These are phyloP conservation scores for Temnothorax curvispinosus DNA, from an alignment of 1,140 invertebrate genomes.

Conservation along the genomic window DNA sequence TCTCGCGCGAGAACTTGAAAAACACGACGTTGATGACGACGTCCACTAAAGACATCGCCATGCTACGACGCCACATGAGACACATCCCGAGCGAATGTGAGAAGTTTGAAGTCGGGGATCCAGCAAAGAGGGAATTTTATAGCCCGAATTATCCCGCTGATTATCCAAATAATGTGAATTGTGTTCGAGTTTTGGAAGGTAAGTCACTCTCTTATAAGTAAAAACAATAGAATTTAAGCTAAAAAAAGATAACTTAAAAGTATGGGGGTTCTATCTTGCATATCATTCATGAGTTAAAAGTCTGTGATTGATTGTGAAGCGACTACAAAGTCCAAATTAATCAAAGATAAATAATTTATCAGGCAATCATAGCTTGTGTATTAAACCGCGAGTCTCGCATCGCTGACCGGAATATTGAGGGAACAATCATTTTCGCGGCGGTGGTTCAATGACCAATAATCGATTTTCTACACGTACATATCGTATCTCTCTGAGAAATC, in stretches of 20 bases:
- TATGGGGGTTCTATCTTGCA: not conserved
- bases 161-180: slow-evolving; percentile 91
- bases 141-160: slow-evolving; percentile 91
- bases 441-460: slow-evolving; percentile 37
- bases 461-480: slow-evolving; percentile 54
- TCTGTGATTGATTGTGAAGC: not conserved
- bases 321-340: slow-evolving; percentile 6
- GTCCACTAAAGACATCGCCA: slow-evolving; percentile 55
- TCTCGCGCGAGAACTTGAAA: not conserved
- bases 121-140: slow-evolving; percentile 88
- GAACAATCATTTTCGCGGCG: slow-evolving; percentile 39
- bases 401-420: slow-evolving; percentile 35
- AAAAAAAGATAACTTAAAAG: not conserved
- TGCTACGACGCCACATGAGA: slow-evolving; percentile 78
- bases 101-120: slow-evolving; percentile 87
- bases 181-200: slow-evolving; percentile 90
- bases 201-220: slow-evolving; percentile 71
- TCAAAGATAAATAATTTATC: slow-evolving; percentile 43
- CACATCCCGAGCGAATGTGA: slow-evolving; percentile 83
- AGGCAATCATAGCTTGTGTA: not conserved
- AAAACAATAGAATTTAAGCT: not conserved
- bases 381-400: slow-evolving; percentile 9
- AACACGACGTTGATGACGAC: slow-evolving; percentile 28
- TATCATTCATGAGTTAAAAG: not conserved
- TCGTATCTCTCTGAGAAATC: slow-evolving; percentile 49